Evolutionary conservation across 2,797 vertebrate genomes (phyloP).

Genomic region (Sebastes kiyomatsui): DNA sequence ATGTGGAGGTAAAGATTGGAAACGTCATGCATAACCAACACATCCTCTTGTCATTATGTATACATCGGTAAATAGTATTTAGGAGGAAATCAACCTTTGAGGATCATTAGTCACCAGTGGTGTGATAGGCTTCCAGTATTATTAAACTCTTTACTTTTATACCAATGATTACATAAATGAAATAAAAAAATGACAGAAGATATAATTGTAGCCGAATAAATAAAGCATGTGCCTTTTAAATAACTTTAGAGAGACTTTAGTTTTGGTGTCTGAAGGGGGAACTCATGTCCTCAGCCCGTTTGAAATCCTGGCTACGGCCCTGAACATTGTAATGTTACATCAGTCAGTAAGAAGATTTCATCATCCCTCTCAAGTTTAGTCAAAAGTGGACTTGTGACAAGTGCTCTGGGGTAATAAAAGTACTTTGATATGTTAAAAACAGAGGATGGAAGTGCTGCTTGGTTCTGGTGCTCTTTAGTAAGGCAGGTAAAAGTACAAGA

Average conservation of each 20-base stretch:
- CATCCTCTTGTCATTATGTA: neutral
- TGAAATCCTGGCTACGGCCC: neutral
- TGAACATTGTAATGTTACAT: neutral
- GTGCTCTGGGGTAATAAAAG: neutral
- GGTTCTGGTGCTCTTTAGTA: too few relatives aligned
- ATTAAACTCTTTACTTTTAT: neutral
- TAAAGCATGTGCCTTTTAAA: neutral
- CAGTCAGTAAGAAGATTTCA: neutral
- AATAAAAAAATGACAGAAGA: neutral
- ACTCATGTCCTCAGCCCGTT: too few relatives aligned
- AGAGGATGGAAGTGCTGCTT: too few relatives aligned
- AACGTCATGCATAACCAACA: neutral
- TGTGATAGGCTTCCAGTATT: neutral
- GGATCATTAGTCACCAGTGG: neutral
- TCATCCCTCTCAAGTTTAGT: neutral
- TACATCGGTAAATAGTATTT: neutral
- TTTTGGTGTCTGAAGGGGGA: neutral
- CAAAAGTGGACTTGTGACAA: neutral
- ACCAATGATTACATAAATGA: neutral
- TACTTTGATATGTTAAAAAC: too few relatives aligned
- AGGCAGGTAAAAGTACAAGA: too few relatives aligned
- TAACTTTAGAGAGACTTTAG: neutral
- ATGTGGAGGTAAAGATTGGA: slow-evolving; percentile 67
- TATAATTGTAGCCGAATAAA: neutral
- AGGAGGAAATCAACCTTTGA: neutral